Conservation (phyloP, 2,888 invertebrate genomes). For the Shargacucullia verbasci region DNA sequence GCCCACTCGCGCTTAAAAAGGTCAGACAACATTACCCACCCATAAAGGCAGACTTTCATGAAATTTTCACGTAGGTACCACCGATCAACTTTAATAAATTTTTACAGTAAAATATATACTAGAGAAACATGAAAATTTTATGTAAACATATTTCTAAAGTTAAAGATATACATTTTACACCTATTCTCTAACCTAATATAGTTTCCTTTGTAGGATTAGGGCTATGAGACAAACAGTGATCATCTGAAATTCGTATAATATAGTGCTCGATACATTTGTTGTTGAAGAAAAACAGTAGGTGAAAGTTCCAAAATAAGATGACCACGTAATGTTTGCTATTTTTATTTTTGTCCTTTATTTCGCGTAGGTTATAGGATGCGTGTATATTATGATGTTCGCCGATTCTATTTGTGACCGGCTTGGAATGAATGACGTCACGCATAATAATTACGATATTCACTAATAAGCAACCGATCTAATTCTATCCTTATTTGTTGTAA, state of each 20-base stretch:
- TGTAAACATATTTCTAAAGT: background rate
- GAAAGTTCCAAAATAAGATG: conserved; percentile 14
- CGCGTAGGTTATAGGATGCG: conserved; percentile 1
- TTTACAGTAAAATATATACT: background rate
- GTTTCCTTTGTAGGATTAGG: too few relatives aligned
- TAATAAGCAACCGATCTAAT: conserved; percentile 17
- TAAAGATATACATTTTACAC: background rate
- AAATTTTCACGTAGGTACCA: conserved; percentile 19
- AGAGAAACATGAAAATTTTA: conserved; percentile 1
- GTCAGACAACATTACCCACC: conserved; percentile 27
- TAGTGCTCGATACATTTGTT: too few relatives aligned
- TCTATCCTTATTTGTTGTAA: conserved; percentile 8
- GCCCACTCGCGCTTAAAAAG: conserved; percentile 41
- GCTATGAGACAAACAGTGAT: too few relatives aligned
- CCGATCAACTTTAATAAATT: conserved; percentile 18
- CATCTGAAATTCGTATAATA: too few relatives aligned
- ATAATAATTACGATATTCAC: too few relatives aligned
- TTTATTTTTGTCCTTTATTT: conserved; percentile 1
- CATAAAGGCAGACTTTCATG: conserved; percentile 31
- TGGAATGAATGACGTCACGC: too few relatives aligned
- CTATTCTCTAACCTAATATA: too few relatives aligned
- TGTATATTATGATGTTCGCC: too few relatives aligned
- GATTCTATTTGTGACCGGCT: too few relatives aligned
- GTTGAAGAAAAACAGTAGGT: background rate
- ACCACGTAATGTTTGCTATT: conserved; percentile 6